phyloP scores from a whole-genome alignment of 2,888 invertebrate species.

The Neoascia interrupta region DNA sequence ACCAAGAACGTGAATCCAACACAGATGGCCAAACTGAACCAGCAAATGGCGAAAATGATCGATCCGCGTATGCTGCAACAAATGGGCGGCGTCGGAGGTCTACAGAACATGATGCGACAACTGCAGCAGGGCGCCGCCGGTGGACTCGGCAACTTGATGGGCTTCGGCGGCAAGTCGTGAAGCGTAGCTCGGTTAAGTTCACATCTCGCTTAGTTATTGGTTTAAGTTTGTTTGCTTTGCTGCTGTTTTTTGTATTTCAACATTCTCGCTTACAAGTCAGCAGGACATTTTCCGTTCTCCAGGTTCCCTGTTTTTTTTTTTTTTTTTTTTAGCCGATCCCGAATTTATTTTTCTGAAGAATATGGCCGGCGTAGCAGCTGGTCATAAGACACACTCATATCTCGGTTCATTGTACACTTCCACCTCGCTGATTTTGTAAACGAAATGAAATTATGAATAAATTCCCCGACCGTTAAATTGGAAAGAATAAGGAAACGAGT shows the following conservation, averaged over 20 bases:
- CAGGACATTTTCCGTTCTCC: not conserved
- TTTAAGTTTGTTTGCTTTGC: conserved; percentile 53
- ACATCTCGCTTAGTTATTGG: conserved; percentile 49
- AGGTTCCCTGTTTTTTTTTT: too few species aligned
- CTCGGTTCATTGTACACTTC: conserved; percentile 17
- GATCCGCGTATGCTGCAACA: conserved; percentile 98
- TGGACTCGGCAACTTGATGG: conserved; percentile 83
- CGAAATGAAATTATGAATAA: conserved; percentile 16
- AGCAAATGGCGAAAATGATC: conserved; percentile 99
- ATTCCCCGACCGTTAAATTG: conserved; percentile 4
- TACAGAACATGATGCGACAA: conserved; percentile 98
- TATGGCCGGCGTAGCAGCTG: not conserved
- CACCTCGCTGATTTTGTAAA: conserved; percentile 41
- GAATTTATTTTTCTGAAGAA: conserved; percentile 36
- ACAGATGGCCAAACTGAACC: conserved; percentile 99
- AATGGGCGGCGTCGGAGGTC: conserved; percentile 96
- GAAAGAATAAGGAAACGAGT: conserved; percentile 29
- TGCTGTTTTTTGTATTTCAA: conserved; percentile 8
- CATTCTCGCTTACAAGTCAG: conserved; percentile 29
- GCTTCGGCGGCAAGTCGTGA: conserved; percentile 79
- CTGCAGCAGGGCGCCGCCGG: conserved; percentile 84
- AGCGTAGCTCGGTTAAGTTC: conserved; percentile 17
- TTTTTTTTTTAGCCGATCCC: conserved; percentile 6
- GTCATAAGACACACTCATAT: too few species aligned
- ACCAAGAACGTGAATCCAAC: conserved; percentile 98